phyloP scores from a whole-genome alignment of 2,888 invertebrate genomes.

The Nowickia ferox region DNA sequence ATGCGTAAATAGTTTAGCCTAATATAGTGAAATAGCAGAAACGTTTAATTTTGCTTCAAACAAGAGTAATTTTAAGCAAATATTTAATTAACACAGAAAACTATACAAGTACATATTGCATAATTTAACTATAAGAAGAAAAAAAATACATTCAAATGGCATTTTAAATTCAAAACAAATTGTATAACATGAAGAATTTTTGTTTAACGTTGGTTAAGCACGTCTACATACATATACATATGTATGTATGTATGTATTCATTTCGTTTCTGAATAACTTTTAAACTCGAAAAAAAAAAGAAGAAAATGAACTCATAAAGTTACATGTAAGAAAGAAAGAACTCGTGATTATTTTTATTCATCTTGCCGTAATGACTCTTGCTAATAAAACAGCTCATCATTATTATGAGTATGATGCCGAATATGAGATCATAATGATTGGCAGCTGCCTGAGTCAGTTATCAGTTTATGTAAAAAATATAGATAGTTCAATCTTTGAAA shows the following conservation, averaged over 20 bases:
- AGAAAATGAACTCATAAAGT: slow-evolving; percentile 15
- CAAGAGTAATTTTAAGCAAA: neutral
- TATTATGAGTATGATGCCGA: slow-evolving; percentile 6
- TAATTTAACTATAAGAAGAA: slow-evolving; percentile 3
- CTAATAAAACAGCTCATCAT: neutral
- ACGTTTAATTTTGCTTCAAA: neutral
- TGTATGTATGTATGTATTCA: too few relatives aligned
- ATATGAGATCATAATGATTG: slow-evolving; percentile 2
- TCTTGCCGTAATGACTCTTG: neutral
- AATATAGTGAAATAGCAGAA: neutral
- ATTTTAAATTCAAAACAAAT: neutral
- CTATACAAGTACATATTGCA: slow-evolving; percentile 11
- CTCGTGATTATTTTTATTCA: slow-evolving; percentile 10
- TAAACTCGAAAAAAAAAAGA: slow-evolving; percentile 1
- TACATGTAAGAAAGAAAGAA: slow-evolving; percentile 4
- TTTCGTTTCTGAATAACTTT: slow-evolving; percentile 2
- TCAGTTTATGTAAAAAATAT: neutral
- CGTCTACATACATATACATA: too few relatives aligned
- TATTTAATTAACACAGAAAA: slow-evolving; percentile 27
- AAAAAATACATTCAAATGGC: neutral
- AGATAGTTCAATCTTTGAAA: neutral
- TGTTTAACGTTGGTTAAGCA: too few relatives aligned
- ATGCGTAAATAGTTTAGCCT: neutral
- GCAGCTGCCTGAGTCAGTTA: slow-evolving; percentile 3
- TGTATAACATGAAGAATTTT: neutral